These are phyloP conservation scores for Plestiodon gilberti DNA, from an alignment of 2,113 vertebrate species.

Conservation along the genomic window DNA sequence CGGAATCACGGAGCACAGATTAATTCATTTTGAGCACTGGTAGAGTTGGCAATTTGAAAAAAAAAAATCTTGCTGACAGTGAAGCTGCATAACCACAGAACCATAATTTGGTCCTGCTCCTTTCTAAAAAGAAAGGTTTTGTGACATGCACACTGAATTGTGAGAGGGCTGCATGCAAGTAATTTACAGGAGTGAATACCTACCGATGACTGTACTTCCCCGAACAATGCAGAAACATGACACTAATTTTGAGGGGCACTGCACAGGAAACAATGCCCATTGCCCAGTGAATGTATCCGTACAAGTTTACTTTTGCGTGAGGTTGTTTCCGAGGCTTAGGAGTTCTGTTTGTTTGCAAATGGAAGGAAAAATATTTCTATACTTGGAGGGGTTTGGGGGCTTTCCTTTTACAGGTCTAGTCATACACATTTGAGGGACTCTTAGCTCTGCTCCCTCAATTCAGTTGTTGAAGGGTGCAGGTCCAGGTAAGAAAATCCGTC, in stretches of 20 bases:
- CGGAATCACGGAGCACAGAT: slow-evolving; percentile 5
- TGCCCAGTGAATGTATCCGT: fast-evolving
- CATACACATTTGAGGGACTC: background rate
- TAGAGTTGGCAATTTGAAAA: slow-evolving; percentile 28
- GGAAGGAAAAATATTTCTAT: background rate
- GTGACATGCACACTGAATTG: slow-evolving; percentile 4
- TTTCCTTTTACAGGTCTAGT: background rate
- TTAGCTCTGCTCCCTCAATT: background rate
- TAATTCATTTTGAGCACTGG: slow-evolving; percentile 33
- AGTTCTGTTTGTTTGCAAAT: background rate
- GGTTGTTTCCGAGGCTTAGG: background rate
- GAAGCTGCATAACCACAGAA: background rate
- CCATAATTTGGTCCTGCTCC: slow-evolving; percentile 3
- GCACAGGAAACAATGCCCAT: background rate
- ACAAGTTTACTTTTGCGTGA: background rate
- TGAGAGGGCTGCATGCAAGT: background rate
- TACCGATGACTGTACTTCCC: background rate
- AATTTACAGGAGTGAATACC: slow-evolving; percentile 2
- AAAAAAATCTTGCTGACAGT: slow-evolving; percentile 22
- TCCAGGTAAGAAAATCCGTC: background rate
- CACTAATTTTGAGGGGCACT: background rate
- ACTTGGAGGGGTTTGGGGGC: background rate
- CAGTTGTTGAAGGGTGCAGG: background rate
- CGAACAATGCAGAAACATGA: background rate
- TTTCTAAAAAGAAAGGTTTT: background rate